Evolutionary conservation across 1,140 invertebrate genomes (phyloP).

Genomic region (Zaprionus lachaisei): DNA sequence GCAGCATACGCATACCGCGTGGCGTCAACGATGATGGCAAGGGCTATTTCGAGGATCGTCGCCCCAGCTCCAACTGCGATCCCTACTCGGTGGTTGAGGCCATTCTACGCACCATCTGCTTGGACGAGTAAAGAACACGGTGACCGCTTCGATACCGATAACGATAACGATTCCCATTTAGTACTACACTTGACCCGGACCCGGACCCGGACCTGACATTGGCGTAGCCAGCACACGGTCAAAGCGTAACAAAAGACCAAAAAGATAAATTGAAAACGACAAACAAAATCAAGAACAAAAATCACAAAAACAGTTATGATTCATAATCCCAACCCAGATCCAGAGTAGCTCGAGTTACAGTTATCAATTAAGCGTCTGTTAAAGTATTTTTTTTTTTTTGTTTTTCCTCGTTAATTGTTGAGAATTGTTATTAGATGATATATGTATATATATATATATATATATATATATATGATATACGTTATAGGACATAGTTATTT

Average conservation of each 20-base stretch:
- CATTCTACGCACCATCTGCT: slow-evolving; percentile 88
- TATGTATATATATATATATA: background rate
- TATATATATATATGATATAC: background rate
- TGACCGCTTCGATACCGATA: background rate
- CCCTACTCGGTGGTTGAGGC: slow-evolving; percentile 90
- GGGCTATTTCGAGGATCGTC: slow-evolving; percentile 95
- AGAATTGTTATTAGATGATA: slow-evolving; percentile 42
- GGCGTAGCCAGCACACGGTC: slow-evolving; percentile 33
- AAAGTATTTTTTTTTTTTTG: slow-evolving; percentile 29
- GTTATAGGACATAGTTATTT: slow-evolving; percentile 5
- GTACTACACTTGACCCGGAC: slow-evolving; percentile 17
- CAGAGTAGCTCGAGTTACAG: slow-evolving; percentile 16
- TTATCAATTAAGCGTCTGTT: slow-evolving; percentile 31
- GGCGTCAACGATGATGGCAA: slow-evolving; percentile 91
- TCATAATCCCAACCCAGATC: slow-evolving; percentile 6
- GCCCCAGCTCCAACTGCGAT: slow-evolving; percentile 95
- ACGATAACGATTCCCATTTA: background rate
- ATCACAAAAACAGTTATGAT: background rate
- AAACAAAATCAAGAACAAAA: slow-evolving; percentile 19
- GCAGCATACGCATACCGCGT: slow-evolving; percentile 91
- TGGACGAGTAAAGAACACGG: slow-evolving; percentile 86
- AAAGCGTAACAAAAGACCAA: slow-evolving; percentile 4
- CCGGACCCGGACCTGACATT: slow-evolving; percentile 26
- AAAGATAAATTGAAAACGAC: slow-evolving; percentile 1
- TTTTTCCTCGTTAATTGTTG: slow-evolving; percentile 50